Base-by-base conservation (phyloP, 2,888 invertebrate genomes). In the Zaprionus bogoriensis region DNA sequence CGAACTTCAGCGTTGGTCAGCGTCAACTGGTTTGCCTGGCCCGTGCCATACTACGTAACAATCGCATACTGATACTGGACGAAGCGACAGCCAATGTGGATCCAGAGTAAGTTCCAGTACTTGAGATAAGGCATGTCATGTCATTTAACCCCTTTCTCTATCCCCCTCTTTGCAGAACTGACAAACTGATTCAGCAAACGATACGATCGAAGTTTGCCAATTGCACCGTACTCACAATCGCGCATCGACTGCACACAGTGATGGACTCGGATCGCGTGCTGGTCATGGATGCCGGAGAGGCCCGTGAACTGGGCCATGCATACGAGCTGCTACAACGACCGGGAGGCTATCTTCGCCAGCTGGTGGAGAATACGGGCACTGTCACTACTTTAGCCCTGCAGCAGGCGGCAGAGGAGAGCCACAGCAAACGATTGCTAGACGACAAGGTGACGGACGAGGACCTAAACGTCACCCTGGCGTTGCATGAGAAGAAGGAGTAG, bases 31-130 rank as follows among this genome's bases (percentile, higher is more conserved):
- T 98, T 52, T 98, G 98, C 88, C 91, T 98, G 54, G 98, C 97
- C 72, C 92, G 93, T 23, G 97, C 97, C 0, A 95, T 98, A 67
- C 92, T 98, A 0, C 92, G 95, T 42, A 94, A 95, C 82, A 95
- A 95, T 81, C 95, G 94, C 80, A 93, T 98, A 69, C 92, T 98
- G 1, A 94, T 98, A 19, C 92, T 98, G 67, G 98, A 98, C 84
- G 98, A 98, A 91, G 97, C 97, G 25, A 97, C 97, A 0, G 97
- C 97, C 2, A 97, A 97, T 89, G 96, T 97, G 2, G 97, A 98
- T 91, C 95, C 95, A 62, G 94, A 94, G 95, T 95, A 92, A 92
- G 93, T 90, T 12, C 51, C 4, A 3, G 17, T 22, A 7, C 25
- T 14, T 5, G 5, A 23, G 44, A 50, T 20, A 25, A 57, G 5